Evolutionary conservation across 2,888 invertebrate species (phyloP), one percentile per base, ranked within the genome.

Genomic region (Glyphotaelius pellucidus): DNA sequence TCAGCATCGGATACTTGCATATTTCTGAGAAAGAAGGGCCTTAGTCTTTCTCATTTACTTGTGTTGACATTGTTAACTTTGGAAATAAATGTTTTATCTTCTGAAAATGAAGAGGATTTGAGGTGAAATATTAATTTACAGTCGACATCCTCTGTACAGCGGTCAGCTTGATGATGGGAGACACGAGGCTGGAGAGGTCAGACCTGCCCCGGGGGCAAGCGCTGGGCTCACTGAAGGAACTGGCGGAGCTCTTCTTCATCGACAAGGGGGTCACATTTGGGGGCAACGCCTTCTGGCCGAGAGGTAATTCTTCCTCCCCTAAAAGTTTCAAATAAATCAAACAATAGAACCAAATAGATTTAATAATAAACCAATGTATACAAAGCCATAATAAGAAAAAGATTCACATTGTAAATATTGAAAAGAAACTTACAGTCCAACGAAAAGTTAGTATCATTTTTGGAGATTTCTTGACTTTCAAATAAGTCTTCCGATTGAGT

Each of bases 91-190:
- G 19, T 4, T 67, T 4, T 25, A 67, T 25, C 19, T 67, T 67
- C 67, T 9, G 67, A 67, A 67, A 25, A 67, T 67, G 31, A 81
- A 32, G 30, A 80, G 31, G n/a, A 32, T 81, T 31, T 1, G 12
- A 84, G 38, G 11, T 52, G 67, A 91, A 92, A 89, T 89, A 94
- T 94, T 95, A 95, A 94, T 95, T 95, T 11, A 94, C 94, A 52
- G 94, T 94, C 92, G 94, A 94, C 91, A 95, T 94, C 93, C 94
- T 95, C 93, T 95, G 95, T 38, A 95, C 94, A 52, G 95, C 94
- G 91, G 95, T 94, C 47, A 96, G 94, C 93, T 95, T 96, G 2
- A 95, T 95, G 92, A 95, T 94, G 1, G 96, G 96, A 7, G 96
- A 96, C 81, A 96, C 94, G 94, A 96, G 95, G 92, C 95, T 95